Percentiles rank a stretch among this genome's conserved stretches.
These are phyloP conservation scores for Enteromius afrohamiltoni DNA, from an alignment of 2,797 vertebrate species.

Conservation along the genomic window DNA sequence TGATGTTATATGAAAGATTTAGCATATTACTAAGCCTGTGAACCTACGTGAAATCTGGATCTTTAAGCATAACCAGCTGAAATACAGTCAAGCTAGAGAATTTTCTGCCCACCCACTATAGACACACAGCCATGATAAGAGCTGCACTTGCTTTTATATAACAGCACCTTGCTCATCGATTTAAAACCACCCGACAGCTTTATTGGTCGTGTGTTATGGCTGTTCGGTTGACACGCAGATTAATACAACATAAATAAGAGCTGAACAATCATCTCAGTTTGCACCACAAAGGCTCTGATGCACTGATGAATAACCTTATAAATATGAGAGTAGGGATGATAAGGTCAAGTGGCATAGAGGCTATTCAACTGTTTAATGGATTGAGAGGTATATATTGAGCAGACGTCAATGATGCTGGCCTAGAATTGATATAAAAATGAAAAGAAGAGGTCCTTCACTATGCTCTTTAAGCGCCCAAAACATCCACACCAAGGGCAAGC, in stretches of 20 bases:
- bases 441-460: neutral
- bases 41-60: neutral
- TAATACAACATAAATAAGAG: constrained; percentile 34
- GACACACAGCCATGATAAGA: constrained; percentile 47
- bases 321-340: constrained; percentile 43
- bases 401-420: neutral
- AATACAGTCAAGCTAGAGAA: constrained; percentile 33
- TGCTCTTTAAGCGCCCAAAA: constrained; percentile 1
- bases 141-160: constrained; percentile 69
- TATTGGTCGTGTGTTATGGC: constrained; percentile 26
- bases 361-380: constrained; percentile 35
- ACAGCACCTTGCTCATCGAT: constrained; percentile 65
- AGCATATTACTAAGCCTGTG: neutral
- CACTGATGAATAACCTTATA: constrained; percentile 24
- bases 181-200: constrained; percentile 45
- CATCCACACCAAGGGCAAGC: neutral
- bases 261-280: constrained; percentile 30
- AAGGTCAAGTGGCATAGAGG: constrained; percentile 12
- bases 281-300: neutral
- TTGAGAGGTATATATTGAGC: constrained; percentile 1
- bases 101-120: constrained; percentile 67
- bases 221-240: constrained; percentile 16
- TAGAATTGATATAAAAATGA: constrained; percentile 31
- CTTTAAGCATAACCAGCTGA: constrained; percentile 38
- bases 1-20: neutral